Evolutionary conservation across 1,140 invertebrate species (phyloP).

Genomic region (Drosophila sulfurigaster): DNA sequence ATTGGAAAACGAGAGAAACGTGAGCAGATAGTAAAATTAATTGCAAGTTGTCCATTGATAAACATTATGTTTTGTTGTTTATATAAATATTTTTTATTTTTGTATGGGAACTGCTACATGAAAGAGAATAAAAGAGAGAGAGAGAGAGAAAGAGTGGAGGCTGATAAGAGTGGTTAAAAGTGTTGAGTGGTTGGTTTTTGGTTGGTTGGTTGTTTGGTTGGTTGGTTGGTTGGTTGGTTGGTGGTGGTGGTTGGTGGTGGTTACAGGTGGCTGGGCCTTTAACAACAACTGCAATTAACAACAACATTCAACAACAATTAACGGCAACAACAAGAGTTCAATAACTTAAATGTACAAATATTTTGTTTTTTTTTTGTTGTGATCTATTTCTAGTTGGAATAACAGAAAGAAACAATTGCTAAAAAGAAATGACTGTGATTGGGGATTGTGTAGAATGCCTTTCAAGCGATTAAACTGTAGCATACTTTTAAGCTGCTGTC

Average conservation of each 20-base stretch:
- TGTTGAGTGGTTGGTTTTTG: slow-evolving; percentile 37
- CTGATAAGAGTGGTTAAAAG: slow-evolving; percentile 3
- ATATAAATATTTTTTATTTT: slow-evolving; percentile 23
- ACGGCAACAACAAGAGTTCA: slow-evolving; percentile 62
- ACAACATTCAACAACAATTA: slow-evolving; percentile 71
- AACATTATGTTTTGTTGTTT: slow-evolving; percentile 34
- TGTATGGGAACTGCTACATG: slow-evolving; percentile 31
- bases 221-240: slow-evolving; percentile 41
- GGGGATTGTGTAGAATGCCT: neutral
- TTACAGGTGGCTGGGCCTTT: slow-evolving; percentile 64
- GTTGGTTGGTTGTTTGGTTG: slow-evolving; percentile 35
- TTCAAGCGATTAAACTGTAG: neutral
- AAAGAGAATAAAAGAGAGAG: slow-evolving; percentile 20
- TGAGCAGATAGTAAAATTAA: slow-evolving; percentile 63
- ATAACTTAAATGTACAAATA: slow-evolving; percentile 20
- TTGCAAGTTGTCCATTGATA: slow-evolving; percentile 64
- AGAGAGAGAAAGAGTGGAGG: slow-evolving; percentile 33
- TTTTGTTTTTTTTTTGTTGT: neutral
- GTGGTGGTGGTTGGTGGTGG: slow-evolving; percentile 50
- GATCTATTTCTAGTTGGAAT: slow-evolving; percentile 4
- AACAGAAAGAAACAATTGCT: slow-evolving; percentile 3
- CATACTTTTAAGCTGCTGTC: slow-evolving; percentile 6
- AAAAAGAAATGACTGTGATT: neutral
- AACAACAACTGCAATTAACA: slow-evolving; percentile 71
- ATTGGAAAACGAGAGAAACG: slow-evolving; percentile 54